phyloP scores from a whole-genome alignment of 2,888 invertebrate genomes.

The Tetragnatha montana region DNA sequence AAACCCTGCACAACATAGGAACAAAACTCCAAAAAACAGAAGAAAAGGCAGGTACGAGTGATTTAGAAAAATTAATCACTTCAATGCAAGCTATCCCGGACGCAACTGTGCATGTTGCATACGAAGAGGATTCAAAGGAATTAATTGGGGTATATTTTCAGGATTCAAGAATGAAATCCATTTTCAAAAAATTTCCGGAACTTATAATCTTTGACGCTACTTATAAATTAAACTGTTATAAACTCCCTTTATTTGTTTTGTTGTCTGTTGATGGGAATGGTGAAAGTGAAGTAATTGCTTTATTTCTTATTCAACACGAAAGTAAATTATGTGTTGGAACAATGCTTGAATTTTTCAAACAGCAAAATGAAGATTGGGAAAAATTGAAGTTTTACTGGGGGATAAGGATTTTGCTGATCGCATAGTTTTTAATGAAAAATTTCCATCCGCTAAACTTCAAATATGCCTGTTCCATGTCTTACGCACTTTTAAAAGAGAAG shows the following conservation, averaged over 20 bases:
- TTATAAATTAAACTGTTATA: slow-evolving; percentile 19
- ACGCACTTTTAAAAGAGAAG: not conserved
- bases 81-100: slow-evolving; percentile 3
- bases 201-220: slow-evolving; percentile 23
- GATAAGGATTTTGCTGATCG: slow-evolving; percentile 37
- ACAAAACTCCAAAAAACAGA: slow-evolving; percentile 5
- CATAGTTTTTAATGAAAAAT: slow-evolving; percentile 23
- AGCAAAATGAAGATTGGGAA: not conserved
- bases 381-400: slow-evolving; percentile 7
- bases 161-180: not conserved
- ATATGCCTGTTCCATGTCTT: slow-evolving; percentile 25
- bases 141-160: slow-evolving; percentile 17
- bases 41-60: not conserved
- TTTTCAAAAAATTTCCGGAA: slow-evolving; percentile 12
- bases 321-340: slow-evolving; percentile 11
- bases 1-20: slow-evolving; percentile 3
- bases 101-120: slow-evolving; percentile 1
- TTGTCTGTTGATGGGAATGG: slow-evolving; percentile 22
- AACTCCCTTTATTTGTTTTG: slow-evolving; percentile 21
- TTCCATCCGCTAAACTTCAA: slow-evolving; percentile 1
- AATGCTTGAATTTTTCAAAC: not conserved
- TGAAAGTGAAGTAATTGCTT: slow-evolving; percentile 18
- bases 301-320: slow-evolving; percentile 1
- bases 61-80: not conserved
- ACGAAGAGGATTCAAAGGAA: slow-evolving; percentile 15